phyloP scores from a whole-genome alignment of 1,140 invertebrate species.

The Drosophila repletoides region DNA sequence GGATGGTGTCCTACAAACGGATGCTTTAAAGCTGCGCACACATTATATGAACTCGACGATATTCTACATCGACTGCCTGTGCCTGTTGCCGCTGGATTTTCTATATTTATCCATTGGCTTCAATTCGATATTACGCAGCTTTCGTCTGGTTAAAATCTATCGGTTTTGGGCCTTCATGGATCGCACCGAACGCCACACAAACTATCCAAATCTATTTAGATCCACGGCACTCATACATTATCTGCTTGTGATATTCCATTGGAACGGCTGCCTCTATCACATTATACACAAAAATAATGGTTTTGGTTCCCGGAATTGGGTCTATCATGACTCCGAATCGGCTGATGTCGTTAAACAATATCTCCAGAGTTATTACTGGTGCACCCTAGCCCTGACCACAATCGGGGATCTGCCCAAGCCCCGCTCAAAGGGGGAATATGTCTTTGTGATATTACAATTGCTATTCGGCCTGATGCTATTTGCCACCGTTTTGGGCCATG shows the following conservation, averaged over 20 bases:
- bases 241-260: slow-evolving; percentile 98
- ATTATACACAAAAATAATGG: slow-evolving; percentile 97
- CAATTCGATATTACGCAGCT: slow-evolving; percentile 97
- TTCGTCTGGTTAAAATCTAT: slow-evolving; percentile 98
- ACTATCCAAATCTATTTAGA: slow-evolving; percentile 98
- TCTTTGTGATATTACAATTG: slow-evolving; percentile 95
- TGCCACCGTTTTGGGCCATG: slow-evolving; percentile 95
- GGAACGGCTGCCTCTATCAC: slow-evolving; percentile 99
- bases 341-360: slow-evolving; percentile 96
- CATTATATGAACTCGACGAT: slow-evolving; percentile 99
- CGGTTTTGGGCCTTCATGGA: slow-evolving; percentile 99
- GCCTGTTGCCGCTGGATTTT: slow-evolving; percentile 98
- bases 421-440: slow-evolving; percentile 93
- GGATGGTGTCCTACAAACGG: slow-evolving; percentile 98
- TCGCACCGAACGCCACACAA: slow-evolving; percentile 98
- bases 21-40: slow-evolving; percentile 94
- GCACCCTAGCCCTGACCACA: slow-evolving; percentile 96
- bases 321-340: slow-evolving; percentile 91
- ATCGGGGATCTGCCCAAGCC: slow-evolving; percentile 92
- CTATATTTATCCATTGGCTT: slow-evolving; percentile 99
- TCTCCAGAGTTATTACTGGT: slow-evolving; percentile 99
- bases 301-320: slow-evolving; percentile 95
- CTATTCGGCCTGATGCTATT: slow-evolving; percentile 95
- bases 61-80: slow-evolving; percentile 99
- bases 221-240: slow-evolving; percentile 97